phyloP scores from a whole-genome alignment of 2,797 vertebrate genomes.

The Pagetopsis macropterus region DNA sequence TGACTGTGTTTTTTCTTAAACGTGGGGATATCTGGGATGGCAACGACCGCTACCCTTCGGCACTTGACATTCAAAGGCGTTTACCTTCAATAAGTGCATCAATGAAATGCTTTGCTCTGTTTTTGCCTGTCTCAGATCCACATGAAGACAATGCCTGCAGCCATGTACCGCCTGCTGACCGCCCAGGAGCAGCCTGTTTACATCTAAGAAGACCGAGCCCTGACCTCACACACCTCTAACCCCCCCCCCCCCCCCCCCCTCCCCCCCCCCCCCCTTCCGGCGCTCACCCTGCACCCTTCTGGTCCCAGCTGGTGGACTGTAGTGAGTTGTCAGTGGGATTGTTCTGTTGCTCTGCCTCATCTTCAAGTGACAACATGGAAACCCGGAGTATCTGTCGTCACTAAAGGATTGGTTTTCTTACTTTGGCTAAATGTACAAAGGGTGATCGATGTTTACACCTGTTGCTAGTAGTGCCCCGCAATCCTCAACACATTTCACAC shows the following conservation, averaged over 20 bases:
- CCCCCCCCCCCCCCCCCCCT: neutral
- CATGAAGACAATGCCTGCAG: constrained; percentile 99
- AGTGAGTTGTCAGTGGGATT: constrained; percentile 4
- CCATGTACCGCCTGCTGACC: constrained; percentile 98
- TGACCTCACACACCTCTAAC: constrained; percentile 44
- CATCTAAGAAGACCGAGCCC: constrained; percentile 73
- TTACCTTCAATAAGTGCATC: neutral
- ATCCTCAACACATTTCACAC: neutral
- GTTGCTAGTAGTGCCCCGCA: neutral
- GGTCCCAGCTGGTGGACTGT: constrained; percentile 16
- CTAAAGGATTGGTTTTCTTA: neutral
- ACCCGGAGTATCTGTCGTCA: neutral
- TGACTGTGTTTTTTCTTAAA: neutral
- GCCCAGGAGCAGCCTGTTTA: constrained; percentile 92
- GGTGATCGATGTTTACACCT: constrained; percentile 1
- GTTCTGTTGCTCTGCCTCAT: constrained; percentile 9
- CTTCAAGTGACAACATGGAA: constrained; percentile 9
- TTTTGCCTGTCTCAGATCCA: constrained; percentile 86
- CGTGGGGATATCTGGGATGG: neutral
- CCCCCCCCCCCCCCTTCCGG: neutral
- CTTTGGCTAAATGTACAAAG: neutral
- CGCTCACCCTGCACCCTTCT: constrained; percentile 1
- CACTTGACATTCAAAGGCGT: neutral
- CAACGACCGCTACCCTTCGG: neutral
- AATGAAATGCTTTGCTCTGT: constrained; percentile 7